phyloP scores from a whole-genome alignment of 2,888 invertebrate species.

The Chouioia cunea region DNA sequence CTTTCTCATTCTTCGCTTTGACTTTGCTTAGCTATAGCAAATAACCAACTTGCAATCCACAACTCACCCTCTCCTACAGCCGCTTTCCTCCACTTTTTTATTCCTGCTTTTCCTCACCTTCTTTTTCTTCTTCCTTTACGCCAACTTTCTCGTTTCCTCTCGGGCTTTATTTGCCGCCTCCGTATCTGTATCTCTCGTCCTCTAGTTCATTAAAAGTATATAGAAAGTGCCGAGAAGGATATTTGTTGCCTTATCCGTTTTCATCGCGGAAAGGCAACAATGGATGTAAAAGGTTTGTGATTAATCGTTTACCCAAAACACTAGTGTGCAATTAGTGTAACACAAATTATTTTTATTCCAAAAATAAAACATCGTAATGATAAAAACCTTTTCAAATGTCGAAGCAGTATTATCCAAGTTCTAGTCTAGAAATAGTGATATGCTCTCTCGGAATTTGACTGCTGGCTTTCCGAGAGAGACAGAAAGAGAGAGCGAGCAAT shows the following conservation, averaged over 20 bases:
- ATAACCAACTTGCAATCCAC: neutral
- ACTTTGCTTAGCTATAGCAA: constrained; percentile 13
- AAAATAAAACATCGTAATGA: no score
- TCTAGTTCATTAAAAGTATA: neutral
- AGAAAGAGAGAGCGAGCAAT: neutral
- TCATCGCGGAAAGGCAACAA: no score
- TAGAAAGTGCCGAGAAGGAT: no score
- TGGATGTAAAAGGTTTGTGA: no score
- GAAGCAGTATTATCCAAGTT: neutral
- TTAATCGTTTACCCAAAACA: no score
- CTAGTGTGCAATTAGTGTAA: no score
- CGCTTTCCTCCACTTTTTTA: constrained; percentile 12
- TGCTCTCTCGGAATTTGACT: neutral
- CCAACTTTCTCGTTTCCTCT: no score
- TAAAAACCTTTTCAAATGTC: no score
- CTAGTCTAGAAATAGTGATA: neutral
- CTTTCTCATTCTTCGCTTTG: constrained; percentile 18
- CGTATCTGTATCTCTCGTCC: constrained; percentile 16
- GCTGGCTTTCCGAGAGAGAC: no score
- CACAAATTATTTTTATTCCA: no score
- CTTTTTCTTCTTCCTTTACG: constrained; percentile 11
- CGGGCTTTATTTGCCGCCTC: no score
- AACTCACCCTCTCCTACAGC: neutral
- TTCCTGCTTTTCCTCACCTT: constrained; percentile 34
- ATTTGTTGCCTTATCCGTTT: neutral